Conservation (phyloP, 2,797 vertebrate genomes). For the Helicolenus hilgendorfi region DNA sequence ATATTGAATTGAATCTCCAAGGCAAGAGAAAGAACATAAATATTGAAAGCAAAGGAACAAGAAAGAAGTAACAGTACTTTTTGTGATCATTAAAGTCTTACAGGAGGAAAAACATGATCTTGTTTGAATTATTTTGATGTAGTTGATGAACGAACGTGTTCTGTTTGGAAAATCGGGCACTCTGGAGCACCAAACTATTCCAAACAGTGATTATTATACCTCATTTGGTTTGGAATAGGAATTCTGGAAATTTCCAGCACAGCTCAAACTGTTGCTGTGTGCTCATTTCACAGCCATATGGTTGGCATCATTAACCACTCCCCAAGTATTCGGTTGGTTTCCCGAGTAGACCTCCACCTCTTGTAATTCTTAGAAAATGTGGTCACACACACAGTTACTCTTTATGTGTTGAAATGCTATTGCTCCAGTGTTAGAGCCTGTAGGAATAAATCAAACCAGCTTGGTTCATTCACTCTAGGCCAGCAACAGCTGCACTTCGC, state of each 20-base stretch:
- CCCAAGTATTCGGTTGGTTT: slow-evolving; percentile 69
- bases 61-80: neutral
- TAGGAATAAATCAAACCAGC: slow-evolving; percentile 43
- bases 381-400: slow-evolving; percentile 57
- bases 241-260: slow-evolving; percentile 69
- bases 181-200: slow-evolving; percentile 12
- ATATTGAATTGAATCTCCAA: neutral
- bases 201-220: slow-evolving; percentile 30
- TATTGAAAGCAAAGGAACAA: neutral
- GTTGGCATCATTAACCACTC: slow-evolving; percentile 78
- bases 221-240: slow-evolving; percentile 47
- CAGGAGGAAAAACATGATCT: neutral
- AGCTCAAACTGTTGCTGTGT: slow-evolving; percentile 46
- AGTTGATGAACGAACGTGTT: neutral
- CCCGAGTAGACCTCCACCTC: slow-evolving; percentile 64
- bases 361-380: slow-evolving; percentile 74
- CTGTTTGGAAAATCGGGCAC: neutral
- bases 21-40: neutral
- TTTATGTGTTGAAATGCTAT: slow-evolving; percentile 63
- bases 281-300: slow-evolving; percentile 67
- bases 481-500: slow-evolving; percentile 31
- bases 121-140: slow-evolving; percentile 1
- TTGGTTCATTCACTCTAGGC: slow-evolving; percentile 34
- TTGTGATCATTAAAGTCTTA: neutral
- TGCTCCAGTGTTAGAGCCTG: slow-evolving; percentile 26